Percentiles rank a stretch among this genome's conserved stretches.
Evolutionary conservation across 1,140 invertebrate genomes (phyloP).

Genomic region (Oscheius sp.): DNA sequence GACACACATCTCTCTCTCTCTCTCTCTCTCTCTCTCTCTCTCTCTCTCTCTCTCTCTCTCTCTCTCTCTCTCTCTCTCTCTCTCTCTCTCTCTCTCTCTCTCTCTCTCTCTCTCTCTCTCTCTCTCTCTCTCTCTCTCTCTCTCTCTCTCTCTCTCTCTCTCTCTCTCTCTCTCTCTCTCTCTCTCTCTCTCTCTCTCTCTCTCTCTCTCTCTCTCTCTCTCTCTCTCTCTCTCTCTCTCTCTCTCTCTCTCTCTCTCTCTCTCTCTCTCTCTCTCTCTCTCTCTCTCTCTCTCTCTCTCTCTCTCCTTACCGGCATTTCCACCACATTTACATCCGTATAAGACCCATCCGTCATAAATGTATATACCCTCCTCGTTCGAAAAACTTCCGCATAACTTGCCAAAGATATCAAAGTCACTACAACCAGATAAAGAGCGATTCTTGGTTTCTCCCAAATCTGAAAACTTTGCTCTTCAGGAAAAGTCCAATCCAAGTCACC

Average conservation of each 20-base stretch:
- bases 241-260: background rate
- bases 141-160: background rate
- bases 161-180: conserved; percentile 70
- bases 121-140: background rate
- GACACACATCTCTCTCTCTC: too few relatives aligned
- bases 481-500: too few relatives aligned
- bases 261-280: conserved; percentile 61
- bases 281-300: conserved; percentile 68
- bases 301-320: background rate
- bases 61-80: background rate
- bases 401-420: background rate
- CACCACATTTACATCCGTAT: conserved; percentile 5
- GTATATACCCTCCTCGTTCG: conserved; percentile 1
- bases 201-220: too few relatives aligned
- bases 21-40: background rate
- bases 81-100: conserved; percentile 68
- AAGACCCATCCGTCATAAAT: conserved; percentile 8
- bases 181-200: background rate
- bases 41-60: background rate
- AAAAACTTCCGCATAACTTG: background rate
- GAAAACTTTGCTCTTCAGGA: too few relatives aligned
- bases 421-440: background rate
- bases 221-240: background rate
- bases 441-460: background rate
- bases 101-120: conserved; percentile 61